Base-by-base conservation (phyloP, 2,888 invertebrate genomes). In the Podabrus alpinus region DNA sequence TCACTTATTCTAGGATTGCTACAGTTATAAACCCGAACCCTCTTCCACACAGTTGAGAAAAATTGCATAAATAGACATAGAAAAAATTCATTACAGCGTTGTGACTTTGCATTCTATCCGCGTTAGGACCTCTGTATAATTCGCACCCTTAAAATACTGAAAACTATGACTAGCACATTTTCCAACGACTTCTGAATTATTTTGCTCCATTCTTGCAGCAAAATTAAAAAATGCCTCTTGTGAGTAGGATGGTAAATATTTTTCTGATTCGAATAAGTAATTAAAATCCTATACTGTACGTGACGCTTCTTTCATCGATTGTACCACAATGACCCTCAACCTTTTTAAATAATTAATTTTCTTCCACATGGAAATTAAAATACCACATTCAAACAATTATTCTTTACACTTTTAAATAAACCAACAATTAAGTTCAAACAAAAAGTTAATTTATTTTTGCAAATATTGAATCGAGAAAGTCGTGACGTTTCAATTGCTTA, bases 401-500 rank as follows among this genome's bases (percentile, higher is more conserved):
- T 7, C 7, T 7, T 45, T 5, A 45, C 45, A n/a, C n/a, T 45
- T 45, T 45, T 7, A 45, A 45, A 45, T 45, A n/a, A 45, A 45
- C 45, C 45, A 45, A 45, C n/a, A n/a, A n/a, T 45, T n/a, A 64
- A 64, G 62, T 64, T 66, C 45, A 15, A 69, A 61, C 69, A 72
- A 72, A 72, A 75, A 75, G 72, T 75, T 75, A 69, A 72, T 75
- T 72, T 72, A 72, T 69, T 66, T 75, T 72, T 62, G 62, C 17
- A 72, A 75, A 72, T 72, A 72, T 72, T 72, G 69, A 69, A 72
- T 60, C 66, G 61, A 68, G 21, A 64, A 61, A 66, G 68, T 68
- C 29, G 13, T 67, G 62, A 67, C 64, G 75, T 67, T 45, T 45
- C 24, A 71, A 59, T 68, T 72, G 72, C 72, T 75, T 75, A 75